These are phyloP conservation scores for Ochropleura leucogaster DNA, from an alignment of 2,888 invertebrate genomes.

Conservation along the genomic window DNA sequence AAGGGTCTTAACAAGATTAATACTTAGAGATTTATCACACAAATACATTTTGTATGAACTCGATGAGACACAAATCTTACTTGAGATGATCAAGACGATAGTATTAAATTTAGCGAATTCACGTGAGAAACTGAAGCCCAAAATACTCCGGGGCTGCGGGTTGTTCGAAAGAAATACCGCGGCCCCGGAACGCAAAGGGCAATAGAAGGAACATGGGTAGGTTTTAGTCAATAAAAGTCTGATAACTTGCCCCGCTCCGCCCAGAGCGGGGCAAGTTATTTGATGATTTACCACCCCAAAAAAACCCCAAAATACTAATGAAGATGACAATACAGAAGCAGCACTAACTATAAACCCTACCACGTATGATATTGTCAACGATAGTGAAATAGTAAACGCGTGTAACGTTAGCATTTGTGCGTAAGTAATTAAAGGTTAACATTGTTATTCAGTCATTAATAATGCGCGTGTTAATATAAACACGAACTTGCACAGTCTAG, in stretches of 20 bases:
- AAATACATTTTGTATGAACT: not conserved
- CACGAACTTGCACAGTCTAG: conserved; percentile 22
- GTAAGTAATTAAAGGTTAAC: conserved; percentile 40
- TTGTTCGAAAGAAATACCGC: no score
- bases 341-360: conserved; percentile 1
- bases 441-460: conserved; percentile 38
- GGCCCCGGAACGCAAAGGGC: no score
- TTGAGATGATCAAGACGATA: not conserved
- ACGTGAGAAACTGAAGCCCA: not conserved
- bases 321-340: conserved; percentile 11
- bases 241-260: no score
- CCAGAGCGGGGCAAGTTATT: no score
- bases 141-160: no score
- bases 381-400: conserved; percentile 4
- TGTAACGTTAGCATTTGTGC: conserved; percentile 31
- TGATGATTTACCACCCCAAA: no score
- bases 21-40: conserved; percentile 2
- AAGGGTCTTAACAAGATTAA: not conserved
- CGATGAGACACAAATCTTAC: not conserved
- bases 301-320: conserved; percentile 15
- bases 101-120: not conserved
- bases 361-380: conserved; percentile 4
- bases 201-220: no score
- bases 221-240: no score
- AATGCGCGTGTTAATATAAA: conserved; percentile 41